Evolutionary conservation across 2,113 vertebrate species (phyloP), one percentile per base, ranked within the genome.

Genomic region (Hirundichthys speculiger): DNA sequence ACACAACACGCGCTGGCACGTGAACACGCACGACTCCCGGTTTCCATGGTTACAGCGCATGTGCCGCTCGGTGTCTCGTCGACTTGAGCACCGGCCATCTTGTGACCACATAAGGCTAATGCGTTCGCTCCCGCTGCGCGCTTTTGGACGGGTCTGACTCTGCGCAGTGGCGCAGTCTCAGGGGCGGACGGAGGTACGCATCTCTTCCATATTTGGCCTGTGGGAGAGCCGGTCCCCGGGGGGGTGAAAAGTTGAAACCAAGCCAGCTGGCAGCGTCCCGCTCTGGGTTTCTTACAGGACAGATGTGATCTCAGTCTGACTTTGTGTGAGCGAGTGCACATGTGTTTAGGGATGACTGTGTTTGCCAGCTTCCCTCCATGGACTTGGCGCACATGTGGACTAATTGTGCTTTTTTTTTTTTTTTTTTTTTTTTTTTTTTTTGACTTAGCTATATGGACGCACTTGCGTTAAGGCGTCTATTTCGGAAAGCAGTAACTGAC

Each of bases 51-150:
- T 59, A 88, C 67, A 30, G 49, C 55, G 57, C 58, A 83, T 79
- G 66, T 77, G 51, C 66, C 42, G 49, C 39, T 55, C 72, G 45
- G 77, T 81, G 65, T 70, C 27, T 64, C 59, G 72, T 56, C 68
- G 42, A 52, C 63, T 75, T 55, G 54, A 62, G 47, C 34, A 39
- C 63, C 72, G 64, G 72, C 61, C 54, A 77, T 80, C 52, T 82
- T 89, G 73, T 91, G 83, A 91, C 87, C 89, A 87, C 82, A 88
- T 89, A 90, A 90, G 88, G 85, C 73, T 82, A 83, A 82, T 70
- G 77, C 64, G 79, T 83, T 79, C 59, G 56, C 60, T 82, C 57
- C 59, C 18, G 24, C 25, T 63, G 63, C 53, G 18, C 62, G 47
- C 66, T 71, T 84, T 72, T 66, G 50, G 48, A 54, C 58, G 59